These are phyloP conservation scores for Myripristis jacobus DNA, from an alignment of 2,797 vertebrate species.

Conservation along the genomic window DNA sequence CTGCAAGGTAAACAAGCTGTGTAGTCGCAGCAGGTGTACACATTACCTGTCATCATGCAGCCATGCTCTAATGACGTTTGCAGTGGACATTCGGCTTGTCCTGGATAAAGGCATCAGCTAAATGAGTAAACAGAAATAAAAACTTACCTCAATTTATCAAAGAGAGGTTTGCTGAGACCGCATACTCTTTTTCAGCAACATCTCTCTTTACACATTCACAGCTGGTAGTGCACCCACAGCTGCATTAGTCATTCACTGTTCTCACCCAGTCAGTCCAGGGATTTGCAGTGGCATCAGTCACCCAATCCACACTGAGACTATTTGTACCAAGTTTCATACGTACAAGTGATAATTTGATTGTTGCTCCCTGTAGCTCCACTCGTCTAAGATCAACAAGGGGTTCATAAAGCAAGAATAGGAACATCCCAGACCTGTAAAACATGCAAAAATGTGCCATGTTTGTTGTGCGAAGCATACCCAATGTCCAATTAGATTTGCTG, in stretches of 20 bases:
- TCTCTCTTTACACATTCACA: neutral
- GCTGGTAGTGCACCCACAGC: no score
- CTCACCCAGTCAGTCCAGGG: no score
- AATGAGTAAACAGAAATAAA: neutral
- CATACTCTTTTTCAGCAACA: neutral
- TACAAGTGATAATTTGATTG: no score
- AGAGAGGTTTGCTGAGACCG: neutral
- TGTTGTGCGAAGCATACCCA: constrained; percentile 8
- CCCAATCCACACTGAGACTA: no score
- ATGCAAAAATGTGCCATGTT: constrained; percentile 21
- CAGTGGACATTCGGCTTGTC: neutral
- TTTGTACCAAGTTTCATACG: no score
- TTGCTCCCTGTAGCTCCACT: no score
- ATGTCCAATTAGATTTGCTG: constrained; percentile 20
- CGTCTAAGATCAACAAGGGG: constrained; percentile 2
- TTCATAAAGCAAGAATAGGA: constrained; percentile 7
- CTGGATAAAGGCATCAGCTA: neutral
- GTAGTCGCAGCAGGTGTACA: no score
- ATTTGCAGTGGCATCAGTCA: no score
- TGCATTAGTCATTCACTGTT: no score
- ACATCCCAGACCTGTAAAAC: constrained; percentile 18
- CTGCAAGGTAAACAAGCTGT: no score
- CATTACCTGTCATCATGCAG: no score
- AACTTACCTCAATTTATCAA: neutral
- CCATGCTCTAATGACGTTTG: no score